Conservation (phyloP, 2,888 invertebrate genomes). For the Euplagia quadripunctaria region DNA sequence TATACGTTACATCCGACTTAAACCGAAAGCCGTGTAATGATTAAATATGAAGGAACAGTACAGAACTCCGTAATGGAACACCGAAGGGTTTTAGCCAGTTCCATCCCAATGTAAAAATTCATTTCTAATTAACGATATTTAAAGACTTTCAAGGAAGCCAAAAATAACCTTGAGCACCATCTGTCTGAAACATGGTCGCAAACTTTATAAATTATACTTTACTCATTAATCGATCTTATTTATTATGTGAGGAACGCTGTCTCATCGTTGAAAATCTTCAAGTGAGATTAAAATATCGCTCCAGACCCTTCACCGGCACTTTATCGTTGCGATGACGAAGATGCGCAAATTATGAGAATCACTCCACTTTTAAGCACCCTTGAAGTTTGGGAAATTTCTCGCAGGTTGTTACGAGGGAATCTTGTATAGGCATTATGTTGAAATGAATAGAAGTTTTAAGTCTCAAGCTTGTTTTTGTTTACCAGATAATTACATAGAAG, state of each 20-base stretch:
- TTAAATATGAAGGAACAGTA: neutral
- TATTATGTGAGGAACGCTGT: constrained; percentile 34
- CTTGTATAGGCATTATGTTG: neutral
- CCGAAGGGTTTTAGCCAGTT: neutral
- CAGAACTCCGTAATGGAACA: neutral
- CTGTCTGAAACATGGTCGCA: neutral
- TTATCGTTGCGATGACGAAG: constrained; percentile 34
- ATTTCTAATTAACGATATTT: neutral
- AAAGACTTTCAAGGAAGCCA: neutral
- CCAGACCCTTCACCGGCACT: constrained; percentile 36
- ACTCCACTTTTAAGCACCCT: constrained; percentile 36
- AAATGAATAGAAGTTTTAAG: constrained; percentile 3
- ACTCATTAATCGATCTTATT: constrained; percentile 34
- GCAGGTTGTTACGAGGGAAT: constrained; percentile 24
- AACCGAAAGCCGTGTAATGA: neutral
- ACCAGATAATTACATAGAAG: neutral
- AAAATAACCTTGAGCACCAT: neutral
- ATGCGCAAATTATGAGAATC: constrained; percentile 44
- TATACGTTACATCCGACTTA: neutral
- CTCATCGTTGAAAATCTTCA: constrained; percentile 35
- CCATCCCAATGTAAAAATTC: neutral
- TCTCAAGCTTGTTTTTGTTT: constrained; percentile 6
- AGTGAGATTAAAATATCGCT: constrained; percentile 39
- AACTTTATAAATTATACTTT: constrained; percentile 18
- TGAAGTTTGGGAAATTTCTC: constrained; percentile 33